phyloP scores from a whole-genome alignment of 1,140 invertebrate genomes.

The Panagrolaimus sp. region DNA sequence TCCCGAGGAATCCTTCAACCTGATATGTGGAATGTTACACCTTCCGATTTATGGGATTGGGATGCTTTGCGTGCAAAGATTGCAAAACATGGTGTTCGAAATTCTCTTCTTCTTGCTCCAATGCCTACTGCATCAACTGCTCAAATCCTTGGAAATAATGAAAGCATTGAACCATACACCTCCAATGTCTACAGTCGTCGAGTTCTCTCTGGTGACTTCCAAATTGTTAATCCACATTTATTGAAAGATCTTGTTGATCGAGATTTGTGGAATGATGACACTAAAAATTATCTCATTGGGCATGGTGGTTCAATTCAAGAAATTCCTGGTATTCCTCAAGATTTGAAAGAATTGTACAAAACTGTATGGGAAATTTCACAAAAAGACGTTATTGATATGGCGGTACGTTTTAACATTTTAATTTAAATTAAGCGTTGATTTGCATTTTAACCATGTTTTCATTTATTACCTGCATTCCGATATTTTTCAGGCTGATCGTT shows the following conservation, averaged over 20 bases:
- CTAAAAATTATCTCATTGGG: conserved; percentile 89
- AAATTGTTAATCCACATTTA: conserved; percentile 93
- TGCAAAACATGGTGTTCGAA: conserved; percentile 80
- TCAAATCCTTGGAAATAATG: conserved; percentile 97
- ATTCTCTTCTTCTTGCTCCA: conserved; percentile 87
- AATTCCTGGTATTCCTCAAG: conserved; percentile 78
- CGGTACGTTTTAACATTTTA: no score
- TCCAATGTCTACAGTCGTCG: conserved; percentile 91
- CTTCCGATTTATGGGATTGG: conserved; percentile 86
- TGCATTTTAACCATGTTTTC: no score
- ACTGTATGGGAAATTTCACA: conserved; percentile 99
- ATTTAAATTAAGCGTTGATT: no score
- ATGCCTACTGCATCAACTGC: conserved; percentile 99
- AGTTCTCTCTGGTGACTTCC: conserved; percentile 82
- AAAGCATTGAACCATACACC: conserved; percentile 95
- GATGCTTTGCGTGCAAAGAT: conserved; percentile 76
- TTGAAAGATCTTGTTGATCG: conserved; percentile 83
- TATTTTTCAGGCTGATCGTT: conserved; percentile 92
- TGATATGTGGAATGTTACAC: conserved; percentile 79
- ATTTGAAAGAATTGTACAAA: conserved; percentile 86
- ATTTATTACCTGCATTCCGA: no score
- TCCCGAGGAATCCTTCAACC: conserved; percentile 94
- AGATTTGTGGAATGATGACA: conserved; percentile 87
- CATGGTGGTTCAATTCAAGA: conserved; percentile 87
- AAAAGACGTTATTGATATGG: conserved; percentile 89